Evolutionary conservation across 2,888 invertebrate species (phyloP).

Genomic region (Lasioglossum malachurum): DNA sequence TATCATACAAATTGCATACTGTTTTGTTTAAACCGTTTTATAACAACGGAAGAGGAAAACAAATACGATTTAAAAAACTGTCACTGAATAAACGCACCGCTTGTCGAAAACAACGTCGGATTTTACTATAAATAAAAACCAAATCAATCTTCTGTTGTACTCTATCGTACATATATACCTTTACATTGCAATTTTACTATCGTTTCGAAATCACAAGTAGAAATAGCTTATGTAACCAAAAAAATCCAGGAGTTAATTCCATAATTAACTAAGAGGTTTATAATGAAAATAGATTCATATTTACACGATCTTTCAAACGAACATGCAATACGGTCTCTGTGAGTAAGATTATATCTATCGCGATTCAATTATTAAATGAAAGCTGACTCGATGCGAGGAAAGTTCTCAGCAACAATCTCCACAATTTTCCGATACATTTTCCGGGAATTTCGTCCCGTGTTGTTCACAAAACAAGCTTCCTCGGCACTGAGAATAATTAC

Average conservation of each 20-base stretch:
- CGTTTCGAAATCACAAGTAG: too few relatives aligned
- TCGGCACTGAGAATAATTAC: constrained; percentile 2
- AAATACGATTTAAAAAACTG: too few relatives aligned
- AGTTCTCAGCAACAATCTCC: neutral
- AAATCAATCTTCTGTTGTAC: too few relatives aligned
- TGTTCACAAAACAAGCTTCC: neutral
- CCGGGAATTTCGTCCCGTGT: neutral
- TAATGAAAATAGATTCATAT: neutral
- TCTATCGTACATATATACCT: too few relatives aligned
- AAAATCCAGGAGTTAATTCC: neutral
- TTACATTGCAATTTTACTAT: too few relatives aligned
- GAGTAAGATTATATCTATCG: neutral
- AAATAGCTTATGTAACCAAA: too few relatives aligned
- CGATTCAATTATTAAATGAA: neutral
- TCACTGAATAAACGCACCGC: too few relatives aligned
- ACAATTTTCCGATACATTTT: constrained; percentile 2
- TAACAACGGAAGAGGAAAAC: too few relatives aligned
- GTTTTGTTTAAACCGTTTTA: too few relatives aligned
- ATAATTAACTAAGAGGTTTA: neutral
- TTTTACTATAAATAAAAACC: too few relatives aligned
- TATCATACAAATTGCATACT: too few relatives aligned
- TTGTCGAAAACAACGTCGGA: too few relatives aligned
- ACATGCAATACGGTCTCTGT: neutral
- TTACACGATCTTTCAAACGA: neutral
- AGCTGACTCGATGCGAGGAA: neutral